These are phyloP conservation scores for Scytalopus superciliaris DNA, from an alignment of 2,113 vertebrate genomes.

Conservation along the genomic window DNA sequence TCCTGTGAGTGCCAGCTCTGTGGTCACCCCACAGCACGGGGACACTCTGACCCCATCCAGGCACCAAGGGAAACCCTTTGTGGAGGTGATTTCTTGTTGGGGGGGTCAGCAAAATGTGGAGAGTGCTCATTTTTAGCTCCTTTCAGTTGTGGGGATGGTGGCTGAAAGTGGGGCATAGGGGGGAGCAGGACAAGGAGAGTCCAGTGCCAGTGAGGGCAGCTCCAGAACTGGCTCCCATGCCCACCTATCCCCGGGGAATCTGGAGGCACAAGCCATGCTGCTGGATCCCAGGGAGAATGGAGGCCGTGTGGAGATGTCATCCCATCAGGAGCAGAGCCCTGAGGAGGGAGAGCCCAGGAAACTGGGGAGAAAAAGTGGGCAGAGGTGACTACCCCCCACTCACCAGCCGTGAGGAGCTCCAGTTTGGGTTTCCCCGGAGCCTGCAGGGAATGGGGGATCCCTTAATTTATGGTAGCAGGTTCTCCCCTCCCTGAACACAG, in stretches of 20 bases:
- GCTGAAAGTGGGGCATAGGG: background rate
- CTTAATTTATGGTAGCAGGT: background rate
- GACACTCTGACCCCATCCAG: background rate
- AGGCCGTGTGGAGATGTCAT: background rate
- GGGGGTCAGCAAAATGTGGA: background rate
- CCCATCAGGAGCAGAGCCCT: background rate
- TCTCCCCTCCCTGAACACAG: background rate
- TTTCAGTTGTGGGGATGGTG: background rate
- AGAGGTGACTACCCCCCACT: background rate
- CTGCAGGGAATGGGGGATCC: background rate
- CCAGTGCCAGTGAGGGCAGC: background rate
- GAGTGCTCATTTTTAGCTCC: background rate
- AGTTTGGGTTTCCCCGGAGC: background rate
- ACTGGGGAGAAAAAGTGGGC: fast-evolving
- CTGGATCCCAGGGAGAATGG: background rate
- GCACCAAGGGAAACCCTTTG: background rate
- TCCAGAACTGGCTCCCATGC: background rate
- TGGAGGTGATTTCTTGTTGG: background rate
- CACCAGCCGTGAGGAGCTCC: fast-evolving
- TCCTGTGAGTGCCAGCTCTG: fast-evolving
- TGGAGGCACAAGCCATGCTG: background rate
- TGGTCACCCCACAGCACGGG: fast-evolving
- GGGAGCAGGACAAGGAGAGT: background rate
- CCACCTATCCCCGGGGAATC: background rate
- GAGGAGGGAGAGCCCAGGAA: background rate